These are phyloP conservation scores for Tricholaema leucomelas DNA, from an alignment of 2,113 vertebrate species.

Conservation along the genomic window DNA sequence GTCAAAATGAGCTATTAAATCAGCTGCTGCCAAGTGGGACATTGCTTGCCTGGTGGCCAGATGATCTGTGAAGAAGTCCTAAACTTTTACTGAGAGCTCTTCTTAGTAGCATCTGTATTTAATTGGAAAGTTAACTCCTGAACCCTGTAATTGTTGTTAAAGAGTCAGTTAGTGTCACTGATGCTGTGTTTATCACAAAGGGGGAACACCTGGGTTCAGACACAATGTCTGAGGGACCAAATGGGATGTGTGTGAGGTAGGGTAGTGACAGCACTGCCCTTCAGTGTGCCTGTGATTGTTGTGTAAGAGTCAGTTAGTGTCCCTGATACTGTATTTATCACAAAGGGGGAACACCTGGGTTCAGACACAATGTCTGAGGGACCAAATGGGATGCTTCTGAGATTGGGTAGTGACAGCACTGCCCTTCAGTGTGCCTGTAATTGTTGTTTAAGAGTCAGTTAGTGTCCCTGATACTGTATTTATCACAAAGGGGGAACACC, in stretches of 20 bases:
- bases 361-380: neutral
- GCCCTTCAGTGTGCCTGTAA: too few species aligned
- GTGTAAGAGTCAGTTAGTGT: neutral
- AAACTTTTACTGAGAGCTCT: neutral
- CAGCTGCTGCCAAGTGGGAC: neutral
- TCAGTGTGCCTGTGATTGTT: too few species aligned
- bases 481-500: neutral
- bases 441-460: neutral
- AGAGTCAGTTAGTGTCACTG: neutral
- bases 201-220: neutral
- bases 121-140: neutral
- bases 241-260: neutral
- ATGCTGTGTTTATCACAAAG: neutral
- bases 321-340: neutral
- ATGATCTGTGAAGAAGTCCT: neutral
- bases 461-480: neutral
- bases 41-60: neutral
- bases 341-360: neutral
- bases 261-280: neutral
- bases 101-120: neutral
- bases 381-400: neutral
- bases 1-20: neutral
- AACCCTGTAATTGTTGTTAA: neutral
- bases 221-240: neutral
- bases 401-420: neutral